These are phyloP conservation scores for Molanna angustata DNA, from an alignment of 2,888 invertebrate genomes.

Conservation along the genomic window DNA sequence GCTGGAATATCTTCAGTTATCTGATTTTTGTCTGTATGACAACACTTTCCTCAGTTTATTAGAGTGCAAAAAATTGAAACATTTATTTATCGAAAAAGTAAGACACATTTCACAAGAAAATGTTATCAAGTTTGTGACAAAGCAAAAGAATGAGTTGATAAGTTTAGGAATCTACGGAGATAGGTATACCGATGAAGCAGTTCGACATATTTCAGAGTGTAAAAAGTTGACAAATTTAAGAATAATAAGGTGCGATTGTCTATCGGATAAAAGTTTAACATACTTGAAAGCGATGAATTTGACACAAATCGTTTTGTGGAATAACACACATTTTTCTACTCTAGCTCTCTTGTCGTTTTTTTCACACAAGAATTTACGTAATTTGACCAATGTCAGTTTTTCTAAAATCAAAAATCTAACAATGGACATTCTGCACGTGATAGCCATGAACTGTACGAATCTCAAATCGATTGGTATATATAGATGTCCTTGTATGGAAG, in stretches of 20 bases:
- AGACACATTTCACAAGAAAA: constrained; percentile 42
- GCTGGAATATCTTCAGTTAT: constrained; percentile 42
- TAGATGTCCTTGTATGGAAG: constrained; percentile 44
- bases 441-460: constrained; percentile 47
- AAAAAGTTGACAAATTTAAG: constrained; percentile 43
- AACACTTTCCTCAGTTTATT: constrained; percentile 44
- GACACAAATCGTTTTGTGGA: constrained; percentile 48
- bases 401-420: constrained; percentile 47
- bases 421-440: constrained; percentile 45
- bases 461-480: constrained; percentile 49
- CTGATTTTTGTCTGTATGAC: constrained; percentile 47
- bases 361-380: constrained; percentile 40
- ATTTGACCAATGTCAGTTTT: constrained; percentile 45
- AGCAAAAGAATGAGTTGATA: constrained; percentile 41
- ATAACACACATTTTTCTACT: constrained; percentile 46
- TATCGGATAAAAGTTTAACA: constrained; percentile 45
- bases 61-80: constrained; percentile 42
- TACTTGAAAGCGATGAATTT: constrained; percentile 40
- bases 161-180: constrained; percentile 48
- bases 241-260: constrained; percentile 46
- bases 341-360: constrained; percentile 41
- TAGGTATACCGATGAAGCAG: constrained; percentile 43
- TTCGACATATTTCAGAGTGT: constrained; percentile 44
- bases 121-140: constrained; percentile 41
- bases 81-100: constrained; percentile 50